These are phyloP conservation scores for Cirrhinus mrigala DNA, from an alignment of 2,797 vertebrate species.

Conservation along the genomic window DNA sequence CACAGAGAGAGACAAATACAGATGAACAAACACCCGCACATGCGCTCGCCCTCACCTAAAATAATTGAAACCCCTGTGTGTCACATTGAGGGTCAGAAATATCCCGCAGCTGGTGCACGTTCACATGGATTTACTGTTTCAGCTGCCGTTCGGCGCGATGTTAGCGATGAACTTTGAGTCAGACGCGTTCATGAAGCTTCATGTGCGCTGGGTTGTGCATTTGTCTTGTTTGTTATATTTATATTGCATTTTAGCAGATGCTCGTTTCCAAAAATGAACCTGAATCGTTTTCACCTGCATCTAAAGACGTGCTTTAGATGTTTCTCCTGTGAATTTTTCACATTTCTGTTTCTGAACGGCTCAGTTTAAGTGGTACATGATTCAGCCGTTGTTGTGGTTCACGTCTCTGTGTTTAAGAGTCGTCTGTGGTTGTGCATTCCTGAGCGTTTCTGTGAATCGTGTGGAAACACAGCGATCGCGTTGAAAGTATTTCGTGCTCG, in stretches of 20 bases:
- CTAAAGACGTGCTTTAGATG: neutral
- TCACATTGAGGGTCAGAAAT: conserved; percentile 47
- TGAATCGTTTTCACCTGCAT: neutral
- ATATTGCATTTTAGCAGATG: neutral
- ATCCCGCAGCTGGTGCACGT: conserved; percentile 47
- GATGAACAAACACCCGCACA: conserved; percentile 45
- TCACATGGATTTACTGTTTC: conserved; percentile 43
- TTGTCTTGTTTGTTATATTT: neutral
- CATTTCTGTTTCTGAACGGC: neutral
- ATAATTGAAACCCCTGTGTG: conserved; percentile 44
- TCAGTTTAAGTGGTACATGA: neutral
- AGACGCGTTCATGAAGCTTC: neutral
- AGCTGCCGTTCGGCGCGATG: conserved; percentile 38
- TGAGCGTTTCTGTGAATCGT: neutral
- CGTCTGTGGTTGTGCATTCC: neutral
- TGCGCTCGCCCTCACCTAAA: conserved; percentile 41
- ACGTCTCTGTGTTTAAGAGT: conserved; percentile 5
- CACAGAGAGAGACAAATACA: conserved; percentile 15
- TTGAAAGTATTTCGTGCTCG: conserved; percentile 38
- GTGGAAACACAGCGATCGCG: neutral
- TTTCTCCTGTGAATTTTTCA: neutral
- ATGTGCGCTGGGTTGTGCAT: neutral
- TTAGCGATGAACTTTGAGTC: neutral
- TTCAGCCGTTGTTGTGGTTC: conserved; percentile 24
- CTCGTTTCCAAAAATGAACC: neutral